Conservation (phyloP, 1,140 invertebrate species). For the Chelonus insularis region DNA sequence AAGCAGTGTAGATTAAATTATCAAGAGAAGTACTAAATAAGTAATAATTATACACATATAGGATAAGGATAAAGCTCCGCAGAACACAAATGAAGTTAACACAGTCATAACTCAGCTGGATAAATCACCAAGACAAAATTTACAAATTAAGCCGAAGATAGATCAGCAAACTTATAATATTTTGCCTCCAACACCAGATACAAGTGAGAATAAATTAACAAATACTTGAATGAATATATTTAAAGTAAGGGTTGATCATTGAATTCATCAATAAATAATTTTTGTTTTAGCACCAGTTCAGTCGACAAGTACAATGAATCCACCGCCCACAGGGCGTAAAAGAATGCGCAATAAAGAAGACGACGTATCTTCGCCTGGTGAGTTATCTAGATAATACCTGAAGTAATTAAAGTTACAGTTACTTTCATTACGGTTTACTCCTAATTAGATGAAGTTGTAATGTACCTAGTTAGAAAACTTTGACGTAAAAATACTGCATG, state of each 20-base stretch:
- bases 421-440: conserved; percentile 36
- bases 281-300: not conserved
- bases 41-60: too few species aligned
- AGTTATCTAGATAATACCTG: conserved; percentile 35
- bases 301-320: conserved; percentile 42
- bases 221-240: conserved; percentile 1
- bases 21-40: too few species aligned
- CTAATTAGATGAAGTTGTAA: conserved; percentile 40
- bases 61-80: too few species aligned
- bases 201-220: conserved; percentile 24
- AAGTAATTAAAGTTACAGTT: conserved; percentile 34
- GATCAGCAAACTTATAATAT: conserved; percentile 28
- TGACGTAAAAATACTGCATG: conserved; percentile 40
- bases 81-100: conserved; percentile 32
- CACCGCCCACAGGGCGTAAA: conserved; percentile 46
- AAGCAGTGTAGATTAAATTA: too few species aligned
- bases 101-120: conserved; percentile 49
- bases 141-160: conserved; percentile 32
- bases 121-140: conserved; percentile 43
- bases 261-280: not conserved
- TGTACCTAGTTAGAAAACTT: conserved; percentile 45
- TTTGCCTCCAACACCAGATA: conserved; percentile 33
- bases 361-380: conserved; percentile 57
- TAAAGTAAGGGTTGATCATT: too few species aligned
- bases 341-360: conserved; percentile 52